Evolutionary conservation across 1,140 invertebrate species (phyloP).

Genomic region (Orussus abietinus): DNA sequence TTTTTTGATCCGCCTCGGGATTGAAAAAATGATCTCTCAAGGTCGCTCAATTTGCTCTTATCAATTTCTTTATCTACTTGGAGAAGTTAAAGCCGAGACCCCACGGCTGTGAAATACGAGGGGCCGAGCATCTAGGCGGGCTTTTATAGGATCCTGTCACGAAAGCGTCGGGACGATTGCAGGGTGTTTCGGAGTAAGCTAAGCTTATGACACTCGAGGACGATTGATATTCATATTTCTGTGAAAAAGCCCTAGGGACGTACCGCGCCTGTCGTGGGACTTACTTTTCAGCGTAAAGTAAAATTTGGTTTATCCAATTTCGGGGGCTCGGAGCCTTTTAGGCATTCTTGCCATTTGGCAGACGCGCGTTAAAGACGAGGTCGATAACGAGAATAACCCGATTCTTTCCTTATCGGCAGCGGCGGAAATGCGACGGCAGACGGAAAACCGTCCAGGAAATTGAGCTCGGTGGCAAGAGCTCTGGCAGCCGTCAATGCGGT

Average conservation of each 20-base stretch:
- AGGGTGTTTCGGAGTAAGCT: not conserved
- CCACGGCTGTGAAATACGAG: no score
- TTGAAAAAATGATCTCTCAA: no score
- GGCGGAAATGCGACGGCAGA: not conserved
- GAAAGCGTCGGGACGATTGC: not conserved
- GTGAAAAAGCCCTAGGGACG: not conserved
- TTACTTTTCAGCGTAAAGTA: not conserved
- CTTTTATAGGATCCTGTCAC: not conserved
- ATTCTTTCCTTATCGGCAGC: conserved; percentile 3
- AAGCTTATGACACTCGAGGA: not conserved
- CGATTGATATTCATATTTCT: not conserved
- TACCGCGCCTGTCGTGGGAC: not conserved
- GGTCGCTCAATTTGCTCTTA: no score
- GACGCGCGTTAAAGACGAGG: no score
- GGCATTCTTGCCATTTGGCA: conserved; percentile 2
- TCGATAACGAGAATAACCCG: conserved; percentile 3
- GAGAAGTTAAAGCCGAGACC: no score
- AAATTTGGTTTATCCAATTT: not conserved
- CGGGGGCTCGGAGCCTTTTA: not conserved
- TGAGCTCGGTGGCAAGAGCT: conserved; percentile 10
- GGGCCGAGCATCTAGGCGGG: no score
- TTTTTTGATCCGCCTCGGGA: no score
- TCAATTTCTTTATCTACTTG: no score
- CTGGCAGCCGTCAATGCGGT: conserved; percentile 10
- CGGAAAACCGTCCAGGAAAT: conserved; percentile 10